Conservation (phyloP, 2,113 vertebrate species). For the Nerophis lumbriciformis region DNA sequence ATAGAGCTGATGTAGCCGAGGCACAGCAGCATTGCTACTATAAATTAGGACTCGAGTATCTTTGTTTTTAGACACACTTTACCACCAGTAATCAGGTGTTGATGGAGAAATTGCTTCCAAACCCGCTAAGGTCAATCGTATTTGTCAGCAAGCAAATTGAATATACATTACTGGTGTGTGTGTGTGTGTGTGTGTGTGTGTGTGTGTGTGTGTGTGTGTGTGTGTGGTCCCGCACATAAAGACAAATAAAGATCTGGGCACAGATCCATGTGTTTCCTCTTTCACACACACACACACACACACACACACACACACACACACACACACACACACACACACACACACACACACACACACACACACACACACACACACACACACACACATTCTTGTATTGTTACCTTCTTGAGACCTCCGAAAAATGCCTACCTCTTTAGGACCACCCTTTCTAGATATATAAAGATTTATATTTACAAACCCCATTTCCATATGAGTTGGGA, state of each 20-base stretch:
- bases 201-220: too few species aligned
- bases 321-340: not conserved
- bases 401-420: too few species aligned
- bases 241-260: conserved; percentile 8
- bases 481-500: too few species aligned
- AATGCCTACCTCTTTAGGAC: too few species aligned
- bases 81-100: not conserved
- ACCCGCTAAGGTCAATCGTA: not conserved
- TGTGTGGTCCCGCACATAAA: not conserved
- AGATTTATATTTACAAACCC: too few species aligned
- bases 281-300: conserved; percentile 9
- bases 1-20: conserved; percentile 4
- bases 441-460: too few species aligned
- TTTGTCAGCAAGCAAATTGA: not conserved
- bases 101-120: conserved; percentile 12
- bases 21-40: not conserved
- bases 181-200: too few species aligned
- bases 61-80: conserved; percentile 1
- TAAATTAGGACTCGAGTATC: not conserved
- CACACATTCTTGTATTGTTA: not conserved
- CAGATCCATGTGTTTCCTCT: conserved; percentile 21
- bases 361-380: conserved; percentile 25
- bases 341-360: too few species aligned
- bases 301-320: not conserved
- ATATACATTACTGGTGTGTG: too few species aligned